Conservation (phyloP, 2,113 vertebrate genomes). For the Dasyornis broadbenti region DNA sequence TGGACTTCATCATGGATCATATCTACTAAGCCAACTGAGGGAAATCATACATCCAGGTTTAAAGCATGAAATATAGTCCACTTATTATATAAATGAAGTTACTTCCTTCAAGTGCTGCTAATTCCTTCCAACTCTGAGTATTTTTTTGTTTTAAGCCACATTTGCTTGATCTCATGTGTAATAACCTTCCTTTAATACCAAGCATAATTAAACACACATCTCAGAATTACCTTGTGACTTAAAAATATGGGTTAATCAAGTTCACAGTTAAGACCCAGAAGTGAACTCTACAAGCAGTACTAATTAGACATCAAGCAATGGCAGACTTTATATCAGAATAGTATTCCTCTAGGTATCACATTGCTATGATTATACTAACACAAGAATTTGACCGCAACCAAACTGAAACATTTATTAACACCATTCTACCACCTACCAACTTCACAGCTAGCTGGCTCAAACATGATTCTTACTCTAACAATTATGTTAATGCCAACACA, state of each 20-base stretch:
- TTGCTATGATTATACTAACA: neutral
- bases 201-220: neutral
- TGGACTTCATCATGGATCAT: neutral
- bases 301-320: neutral
- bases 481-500: neutral
- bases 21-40: neutral
- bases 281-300: neutral
- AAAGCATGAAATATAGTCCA: neutral
- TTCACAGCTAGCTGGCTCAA: neutral
- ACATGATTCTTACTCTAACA: neutral
- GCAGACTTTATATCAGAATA: neutral
- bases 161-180: neutral
- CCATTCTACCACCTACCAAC: neutral
- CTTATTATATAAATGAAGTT: neutral
- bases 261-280: neutral
- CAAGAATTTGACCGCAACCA: neutral
- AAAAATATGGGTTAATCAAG: neutral
- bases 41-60: neutral
- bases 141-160: neutral
- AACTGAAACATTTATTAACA: neutral
- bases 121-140: neutral
- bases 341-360: neutral
- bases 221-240: neutral
- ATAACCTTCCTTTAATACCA: neutral
- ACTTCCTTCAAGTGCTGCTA: neutral